Base-by-base conservation (phyloP, 2,888 invertebrate genomes). In the Oligia latruncula region DNA sequence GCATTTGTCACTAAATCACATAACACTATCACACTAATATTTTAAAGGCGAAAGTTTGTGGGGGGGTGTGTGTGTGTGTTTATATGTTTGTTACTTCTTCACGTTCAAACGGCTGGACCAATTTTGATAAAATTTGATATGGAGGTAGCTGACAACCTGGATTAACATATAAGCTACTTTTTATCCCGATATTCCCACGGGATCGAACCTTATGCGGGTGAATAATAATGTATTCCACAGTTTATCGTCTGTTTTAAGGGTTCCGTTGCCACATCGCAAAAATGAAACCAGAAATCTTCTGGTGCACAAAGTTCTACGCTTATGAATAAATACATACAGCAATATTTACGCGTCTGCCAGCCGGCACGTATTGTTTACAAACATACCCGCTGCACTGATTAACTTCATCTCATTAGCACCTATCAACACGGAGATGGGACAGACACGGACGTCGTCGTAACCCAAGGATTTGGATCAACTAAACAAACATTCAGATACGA, bases 321-420 rank as follows among this genome's bases (percentile, higher is more conserved):
- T 29, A 20, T 6, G 46, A 20, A 68, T 49, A 29, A 20, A 20
- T 29, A n/a, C n/a, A n/a, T 35, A 62, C 29, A 1, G 62, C 8
- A 20, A 40, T 20, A 58, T 46, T 29, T 29, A 58, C 35, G 15
- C 49, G 40, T 78, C 46, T 29, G 35, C 4, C 35, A 35, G 15
- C 62, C n/a, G 35, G 5, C 79, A 79, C 80, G 35, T 20, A 68
- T 49, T 70, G 60, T 70, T 73, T n/a, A 71, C 58, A 60, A 40
- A 73, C 29, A 72, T 20, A 70, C 29, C 29, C 52, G 5, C 52
- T 35, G 58, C 62, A 60, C 43, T 17, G 35, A 66, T 70, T 46
- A 70, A 23, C 40, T 29, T 49, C 62, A 66, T 70, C 35, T 43
- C 62, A 80, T 80, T 80, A 64, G n/a, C 68, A 35, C 8, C 35